Base-by-base conservation (phyloP, 1,140 invertebrate genomes). In the Drosophila trapezifrons region DNA sequence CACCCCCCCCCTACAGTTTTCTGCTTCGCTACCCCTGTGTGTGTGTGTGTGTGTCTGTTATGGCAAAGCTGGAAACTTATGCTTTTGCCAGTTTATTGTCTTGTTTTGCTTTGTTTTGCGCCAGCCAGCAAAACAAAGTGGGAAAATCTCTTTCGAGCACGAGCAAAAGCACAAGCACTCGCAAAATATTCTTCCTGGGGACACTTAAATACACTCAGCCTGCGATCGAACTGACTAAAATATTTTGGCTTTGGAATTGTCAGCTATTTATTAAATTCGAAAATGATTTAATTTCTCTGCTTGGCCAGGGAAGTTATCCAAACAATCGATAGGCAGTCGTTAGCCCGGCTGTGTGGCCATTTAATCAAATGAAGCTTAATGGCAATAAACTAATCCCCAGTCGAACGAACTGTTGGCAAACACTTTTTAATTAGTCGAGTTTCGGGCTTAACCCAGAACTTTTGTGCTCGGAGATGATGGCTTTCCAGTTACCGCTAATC, bases 61-160 rank as follows among this genome's bases (percentile, higher is more conserved):
- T 64, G 60, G 17, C 25, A 63, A 75, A 63, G 79, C 76, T 66
- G 46, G 46, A 80, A 84, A 77, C 80, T 84, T 84, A 84, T 85
- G 73, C 77, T 80, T 78, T 75, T 80, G 73, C 59, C 81, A 85
- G 81, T 86, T 85, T 85, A 85, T 85, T 80, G 82, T 80, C 70
- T 85, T 73, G 71, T 79, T 84, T 85, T 85, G 49, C 49, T 84
- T 80, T 80, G 54, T 73, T 58, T 49, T 49, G 43, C 20, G 46
- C 29, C 60, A 65, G 37, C 59, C 65, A 66, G 65, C 18, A 37
- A 59, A 73, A 71, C 66, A 49, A 71, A 70, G 55, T 60, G 45
- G 55, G n/a, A 32, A 64, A 75, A 46, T 63, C 72, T 54, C 20
- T 32, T 25, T 15, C 12, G 5, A 72, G 40, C 56, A 38, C 17